A percentile compares a stretch with the other conserved stretches of the same genome.
Conservation (phyloP, 2,888 invertebrate species). For the Palloptera scutellata region DNA sequence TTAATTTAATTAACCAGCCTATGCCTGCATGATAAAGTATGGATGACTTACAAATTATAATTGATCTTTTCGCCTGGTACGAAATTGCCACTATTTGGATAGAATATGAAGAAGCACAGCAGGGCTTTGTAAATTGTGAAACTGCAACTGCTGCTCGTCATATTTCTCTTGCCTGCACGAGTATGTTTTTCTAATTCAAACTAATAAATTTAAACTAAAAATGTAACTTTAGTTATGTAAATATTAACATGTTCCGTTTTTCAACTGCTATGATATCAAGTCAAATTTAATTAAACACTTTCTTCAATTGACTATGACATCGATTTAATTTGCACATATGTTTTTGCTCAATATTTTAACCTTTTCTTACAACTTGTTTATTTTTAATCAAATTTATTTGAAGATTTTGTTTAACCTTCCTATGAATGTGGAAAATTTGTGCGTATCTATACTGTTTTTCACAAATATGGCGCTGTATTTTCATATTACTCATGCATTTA, state of each 20-base stretch:
- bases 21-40: too few relatives aligned
- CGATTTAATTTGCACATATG: background rate
- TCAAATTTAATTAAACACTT: too few relatives aligned
- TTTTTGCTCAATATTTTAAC: too few relatives aligned
- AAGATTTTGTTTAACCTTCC: conserved; percentile 19
- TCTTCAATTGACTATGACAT: background rate
- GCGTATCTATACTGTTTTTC: conserved; percentile 46
- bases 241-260: conserved; percentile 14
- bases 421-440: conserved; percentile 11
- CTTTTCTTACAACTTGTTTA: background rate
- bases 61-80: conserved; percentile 61
- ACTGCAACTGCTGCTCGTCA: conserved; percentile 42
- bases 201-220: conserved; percentile 12
- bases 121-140: conserved; percentile 47
- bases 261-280: too few relatives aligned
- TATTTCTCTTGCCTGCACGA: conserved; percentile 11
- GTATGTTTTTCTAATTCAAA: conserved; percentile 4
- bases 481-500: conserved; percentile 39
- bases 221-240: background rate
- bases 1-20: too few relatives aligned
- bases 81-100: conserved; percentile 57
- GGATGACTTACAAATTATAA: conserved; percentile 60
- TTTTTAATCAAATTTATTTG: conserved; percentile 3
- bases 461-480: conserved; percentile 39
- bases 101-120: conserved; percentile 53